Evolutionary conservation across 2,888 invertebrate species (phyloP).

Genomic region (Andrena dorsata): DNA sequence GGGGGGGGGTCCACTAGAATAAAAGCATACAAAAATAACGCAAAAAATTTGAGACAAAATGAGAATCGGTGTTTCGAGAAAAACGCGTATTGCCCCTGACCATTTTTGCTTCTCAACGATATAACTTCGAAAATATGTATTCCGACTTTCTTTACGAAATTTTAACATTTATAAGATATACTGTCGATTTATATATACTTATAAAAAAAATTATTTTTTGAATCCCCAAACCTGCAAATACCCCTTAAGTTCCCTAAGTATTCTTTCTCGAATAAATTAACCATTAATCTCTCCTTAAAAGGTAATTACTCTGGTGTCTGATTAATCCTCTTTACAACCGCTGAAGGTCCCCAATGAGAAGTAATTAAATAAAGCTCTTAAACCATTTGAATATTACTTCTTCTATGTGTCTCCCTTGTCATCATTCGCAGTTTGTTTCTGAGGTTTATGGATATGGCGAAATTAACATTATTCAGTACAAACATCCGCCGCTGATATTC

Average conservation of each 20-base stretch:
- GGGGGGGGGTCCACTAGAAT: no score
- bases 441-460: background rate
- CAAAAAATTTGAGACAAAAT: no score
- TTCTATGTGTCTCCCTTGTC: background rate
- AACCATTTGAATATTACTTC: background rate
- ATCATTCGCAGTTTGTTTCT: background rate
- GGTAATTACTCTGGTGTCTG: background rate
- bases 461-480: conserved; percentile 2
- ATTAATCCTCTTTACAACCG: background rate
- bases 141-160: no score
- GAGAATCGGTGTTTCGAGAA: no score
- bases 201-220: no score
- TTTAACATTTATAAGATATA: no score
- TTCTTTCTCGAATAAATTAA: background rate
- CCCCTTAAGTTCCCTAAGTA: background rate
- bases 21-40: no score
- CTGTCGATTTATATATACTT: no score
- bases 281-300: background rate
- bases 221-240: no score
- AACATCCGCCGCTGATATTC: background rate
- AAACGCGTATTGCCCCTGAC: no score
- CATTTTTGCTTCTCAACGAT: no score
- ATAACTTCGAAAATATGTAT: no score
- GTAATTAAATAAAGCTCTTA: background rate
- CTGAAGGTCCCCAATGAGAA: background rate